These are phyloP conservation scores for Periophthalmus magnuspinnatus DNA, from an alignment of 2,797 vertebrate species.

Conservation along the genomic window DNA sequence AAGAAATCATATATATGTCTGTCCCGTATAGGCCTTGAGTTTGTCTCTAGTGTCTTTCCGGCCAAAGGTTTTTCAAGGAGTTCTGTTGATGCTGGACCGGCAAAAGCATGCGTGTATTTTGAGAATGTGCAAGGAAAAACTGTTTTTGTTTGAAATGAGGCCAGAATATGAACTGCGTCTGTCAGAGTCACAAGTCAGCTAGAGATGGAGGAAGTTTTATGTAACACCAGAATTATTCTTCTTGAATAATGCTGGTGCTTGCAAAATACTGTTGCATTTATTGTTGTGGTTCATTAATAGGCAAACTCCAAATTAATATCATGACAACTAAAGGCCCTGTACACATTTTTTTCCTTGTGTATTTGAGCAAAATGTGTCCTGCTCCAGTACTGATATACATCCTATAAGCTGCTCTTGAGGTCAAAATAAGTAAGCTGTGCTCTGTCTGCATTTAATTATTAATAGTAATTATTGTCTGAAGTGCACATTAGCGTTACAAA, in stretches of 20 bases:
- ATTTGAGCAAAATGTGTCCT: too few relatives aligned
- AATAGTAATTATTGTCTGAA: too few relatives aligned
- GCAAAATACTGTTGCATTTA: neutral
- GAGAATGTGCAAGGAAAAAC: neutral
- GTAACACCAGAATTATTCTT: neutral
- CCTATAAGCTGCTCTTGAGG: too few relatives aligned
- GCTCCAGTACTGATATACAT: too few relatives aligned
- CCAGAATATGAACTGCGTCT: conserved; percentile 4
- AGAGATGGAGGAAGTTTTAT: neutral
- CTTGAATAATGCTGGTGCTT: neutral
- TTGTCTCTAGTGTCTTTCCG: conserved; percentile 18
- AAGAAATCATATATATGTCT: conserved; percentile 13
- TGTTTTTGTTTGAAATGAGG: conserved; percentile 3
- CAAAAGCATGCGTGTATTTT: conserved; percentile 12
- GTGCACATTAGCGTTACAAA: too few relatives aligned
- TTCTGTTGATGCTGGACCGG: conserved; percentile 41
- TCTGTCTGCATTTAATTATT: too few relatives aligned
- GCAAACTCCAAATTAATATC: neutral
- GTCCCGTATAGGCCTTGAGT: conserved; percentile 5
- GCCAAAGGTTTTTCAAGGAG: conserved; percentile 23
- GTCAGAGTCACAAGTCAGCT: neutral
- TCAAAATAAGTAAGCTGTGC: too few relatives aligned
- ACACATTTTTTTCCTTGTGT: too few relatives aligned
- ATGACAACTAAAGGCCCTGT: too few relatives aligned
- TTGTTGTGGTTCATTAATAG: neutral